A percentile compares a stretch with the other conserved stretches of the same genome.
Evolutionary conservation across 2,113 vertebrate species (phyloP).

Genomic region (Poeciliopsis prolifica): DNA sequence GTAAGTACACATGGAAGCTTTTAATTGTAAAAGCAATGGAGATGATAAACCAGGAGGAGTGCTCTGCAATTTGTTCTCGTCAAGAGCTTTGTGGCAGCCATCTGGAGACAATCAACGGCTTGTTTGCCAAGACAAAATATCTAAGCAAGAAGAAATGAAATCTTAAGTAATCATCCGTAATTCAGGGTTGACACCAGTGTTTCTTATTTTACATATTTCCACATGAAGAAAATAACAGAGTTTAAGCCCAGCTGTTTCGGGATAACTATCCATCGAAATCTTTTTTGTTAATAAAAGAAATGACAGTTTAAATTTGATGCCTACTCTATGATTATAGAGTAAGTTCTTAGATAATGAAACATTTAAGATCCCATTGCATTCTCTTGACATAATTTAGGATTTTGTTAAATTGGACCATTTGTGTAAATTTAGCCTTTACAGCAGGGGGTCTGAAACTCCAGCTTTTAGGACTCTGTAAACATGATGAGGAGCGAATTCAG

Average conservation of each 20-base stretch:
- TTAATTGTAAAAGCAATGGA: neutral
- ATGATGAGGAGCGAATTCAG: neutral
- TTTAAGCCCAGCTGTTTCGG: neutral
- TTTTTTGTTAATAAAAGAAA: neutral
- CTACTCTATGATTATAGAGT: neutral
- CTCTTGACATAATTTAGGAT: neutral
- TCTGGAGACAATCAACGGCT: neutral
- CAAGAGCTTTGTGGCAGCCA: neutral
- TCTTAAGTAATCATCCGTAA: neutral
- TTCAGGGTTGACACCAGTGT: neutral
- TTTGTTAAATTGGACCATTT: neutral
- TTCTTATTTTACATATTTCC: neutral
- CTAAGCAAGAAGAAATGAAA: neutral
- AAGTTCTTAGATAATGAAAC: neutral
- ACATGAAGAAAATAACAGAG: neutral
- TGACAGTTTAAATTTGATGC: neutral
- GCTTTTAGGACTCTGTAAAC: neutral
- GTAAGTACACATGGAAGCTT: neutral
- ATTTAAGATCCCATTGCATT: neutral
- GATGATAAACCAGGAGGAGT: neutral
- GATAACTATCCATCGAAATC: neutral
- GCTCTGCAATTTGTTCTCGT: neutral
- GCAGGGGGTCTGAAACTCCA: neutral
- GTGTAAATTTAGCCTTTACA: neutral
- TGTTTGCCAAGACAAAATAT: neutral